phyloP scores from a whole-genome alignment of 2,113 vertebrate genomes.

The Neopipo cinnamomea region DNA sequence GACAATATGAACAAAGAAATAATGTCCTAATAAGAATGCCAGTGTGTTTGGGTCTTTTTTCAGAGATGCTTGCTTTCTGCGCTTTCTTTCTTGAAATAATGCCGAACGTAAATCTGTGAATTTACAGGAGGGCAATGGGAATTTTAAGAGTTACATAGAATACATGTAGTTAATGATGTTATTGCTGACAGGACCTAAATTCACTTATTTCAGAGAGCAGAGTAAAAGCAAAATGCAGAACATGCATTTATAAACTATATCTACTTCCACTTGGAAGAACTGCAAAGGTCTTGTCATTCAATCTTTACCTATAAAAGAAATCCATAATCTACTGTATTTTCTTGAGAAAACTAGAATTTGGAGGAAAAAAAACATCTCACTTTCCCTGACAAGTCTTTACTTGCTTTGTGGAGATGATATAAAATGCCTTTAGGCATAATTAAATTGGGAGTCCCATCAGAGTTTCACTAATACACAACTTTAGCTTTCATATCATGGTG shows the following conservation, averaged over 20 bases:
- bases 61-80: background rate
- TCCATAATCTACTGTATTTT: background rate
- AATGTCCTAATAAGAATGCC: background rate
- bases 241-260: background rate
- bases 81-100: background rate
- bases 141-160: background rate
- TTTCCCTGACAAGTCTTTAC: background rate
- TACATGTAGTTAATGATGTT: background rate
- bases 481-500: background rate
- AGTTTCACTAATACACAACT: background rate
- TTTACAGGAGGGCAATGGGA: background rate
- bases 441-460: background rate
- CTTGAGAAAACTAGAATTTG: background rate
- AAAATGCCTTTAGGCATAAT: background rate
- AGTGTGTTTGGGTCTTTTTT: background rate
- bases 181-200: background rate
- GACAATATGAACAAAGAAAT: background rate
- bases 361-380: background rate
- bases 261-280: background rate
- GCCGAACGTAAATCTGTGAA: background rate
- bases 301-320: background rate
- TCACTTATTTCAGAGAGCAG: background rate
- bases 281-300: background rate
- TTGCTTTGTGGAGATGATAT: background rate
- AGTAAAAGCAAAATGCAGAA: background rate